phyloP scores from a whole-genome alignment of 2,113 vertebrate genomes.

The Nesogale talazaci region DNA sequence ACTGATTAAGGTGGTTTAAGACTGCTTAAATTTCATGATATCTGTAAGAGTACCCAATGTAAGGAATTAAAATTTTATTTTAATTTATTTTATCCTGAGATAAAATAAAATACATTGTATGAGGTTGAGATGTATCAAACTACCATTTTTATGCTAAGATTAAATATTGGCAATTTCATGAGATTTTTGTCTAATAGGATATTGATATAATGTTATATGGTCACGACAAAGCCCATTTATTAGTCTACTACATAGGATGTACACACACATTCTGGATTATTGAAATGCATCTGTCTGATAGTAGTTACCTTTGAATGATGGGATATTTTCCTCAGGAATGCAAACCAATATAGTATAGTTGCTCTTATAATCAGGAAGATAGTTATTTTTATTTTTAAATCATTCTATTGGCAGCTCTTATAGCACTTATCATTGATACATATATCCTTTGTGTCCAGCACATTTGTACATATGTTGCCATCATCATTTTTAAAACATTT shows the following conservation, averaged over 20 bases:
- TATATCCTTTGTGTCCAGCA: no score
- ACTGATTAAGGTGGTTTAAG: no score
- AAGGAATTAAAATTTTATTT: no score
- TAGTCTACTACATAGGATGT: not conserved
- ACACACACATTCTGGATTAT: not conserved
- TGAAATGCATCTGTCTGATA: not conserved
- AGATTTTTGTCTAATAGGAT: not conserved
- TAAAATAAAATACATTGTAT: constrained; percentile 27
- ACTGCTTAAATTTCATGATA: no score
- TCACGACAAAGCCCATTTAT: not conserved
- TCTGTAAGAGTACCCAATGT: no score
- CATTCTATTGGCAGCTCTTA: no score
- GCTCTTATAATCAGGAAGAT: not conserved
- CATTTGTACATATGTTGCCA: no score
- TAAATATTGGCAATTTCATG: constrained; percentile 10
- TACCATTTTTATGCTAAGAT: not conserved
- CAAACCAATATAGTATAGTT: not conserved
- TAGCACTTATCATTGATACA: no score
- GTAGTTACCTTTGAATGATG: not conserved
- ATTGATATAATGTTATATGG: not conserved
- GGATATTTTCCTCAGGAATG: not conserved
- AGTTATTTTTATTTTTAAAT: not conserved
- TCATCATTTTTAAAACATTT: no score
- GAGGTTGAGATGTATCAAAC: not conserved
- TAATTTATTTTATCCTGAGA: no score